These are phyloP conservation scores for Hemithea aestivaria DNA, from an alignment of 2,888 invertebrate species.

Conservation along the genomic window DNA sequence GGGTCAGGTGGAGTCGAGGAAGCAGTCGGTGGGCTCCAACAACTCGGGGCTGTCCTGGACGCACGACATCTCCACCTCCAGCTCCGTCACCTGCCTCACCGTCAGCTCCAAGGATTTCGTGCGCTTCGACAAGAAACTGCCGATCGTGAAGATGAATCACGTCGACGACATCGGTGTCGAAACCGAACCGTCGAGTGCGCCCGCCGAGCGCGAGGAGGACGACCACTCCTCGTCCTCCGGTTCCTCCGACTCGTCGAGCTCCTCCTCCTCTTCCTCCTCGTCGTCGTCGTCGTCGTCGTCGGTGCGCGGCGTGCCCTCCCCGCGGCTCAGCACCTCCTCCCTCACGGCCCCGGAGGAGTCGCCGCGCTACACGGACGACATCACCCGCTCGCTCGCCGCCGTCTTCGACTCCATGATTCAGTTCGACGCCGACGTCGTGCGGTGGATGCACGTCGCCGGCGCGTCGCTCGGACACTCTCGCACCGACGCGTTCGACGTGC, in stretches of 20 bases:
- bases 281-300: conserved; percentile 2
- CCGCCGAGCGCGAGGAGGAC: too few relatives aligned
- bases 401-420: too few relatives aligned
- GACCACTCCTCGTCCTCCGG: neutral
- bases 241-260: neutral
- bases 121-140: conserved; percentile 53
- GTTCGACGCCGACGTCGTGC: neutral
- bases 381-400: conserved; percentile 1
- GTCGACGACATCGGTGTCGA: conserved; percentile 40
- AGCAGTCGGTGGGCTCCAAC: conserved; percentile 34
- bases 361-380: neutral
- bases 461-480: neutral
- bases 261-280: neutral
- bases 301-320: conserved; percentile 1
- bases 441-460: neutral
- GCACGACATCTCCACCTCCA: conserved; percentile 57
- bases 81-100: conserved; percentile 45
- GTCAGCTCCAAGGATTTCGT: conserved; percentile 48
- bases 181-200: too few relatives aligned
- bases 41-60: conserved; percentile 55
- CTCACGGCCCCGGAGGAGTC: neutral
- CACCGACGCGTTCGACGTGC: neutral
- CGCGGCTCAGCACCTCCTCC: conserved; percentile 16
- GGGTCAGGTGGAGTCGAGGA: neutral
- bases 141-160: conserved; percentile 46